Conservation (phyloP, 2,113 vertebrate genomes). For the Pseudopipra pipra region DNA sequence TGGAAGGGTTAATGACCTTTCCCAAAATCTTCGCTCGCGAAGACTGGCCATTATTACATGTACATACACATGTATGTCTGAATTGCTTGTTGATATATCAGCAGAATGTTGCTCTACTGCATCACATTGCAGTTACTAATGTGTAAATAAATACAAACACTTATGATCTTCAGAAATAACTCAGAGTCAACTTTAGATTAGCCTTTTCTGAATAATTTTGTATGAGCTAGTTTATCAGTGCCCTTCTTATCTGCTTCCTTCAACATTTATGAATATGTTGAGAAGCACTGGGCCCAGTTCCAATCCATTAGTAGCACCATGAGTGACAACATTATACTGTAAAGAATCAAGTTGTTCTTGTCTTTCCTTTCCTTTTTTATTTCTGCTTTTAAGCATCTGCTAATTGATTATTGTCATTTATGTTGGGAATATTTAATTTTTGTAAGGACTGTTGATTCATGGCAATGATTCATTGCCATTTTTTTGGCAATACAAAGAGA, state of each 20-base stretch:
- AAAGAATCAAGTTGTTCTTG: not conserved
- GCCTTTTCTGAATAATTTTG: not conserved
- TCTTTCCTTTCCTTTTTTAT: not conserved
- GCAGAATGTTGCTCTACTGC: not conserved
- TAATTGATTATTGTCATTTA: not conserved
- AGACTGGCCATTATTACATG: no score
- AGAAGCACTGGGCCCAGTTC: not conserved
- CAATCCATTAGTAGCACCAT: not conserved
- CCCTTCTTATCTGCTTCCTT: not conserved
- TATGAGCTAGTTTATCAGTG: not conserved
- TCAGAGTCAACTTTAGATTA: not conserved
- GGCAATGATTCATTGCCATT: not conserved
- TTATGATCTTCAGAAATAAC: not conserved
- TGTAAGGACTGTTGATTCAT: not conserved
- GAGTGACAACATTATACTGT: not conserved
- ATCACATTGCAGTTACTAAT: not conserved
- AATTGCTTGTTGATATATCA: not conserved
- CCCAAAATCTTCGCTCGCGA: no score
- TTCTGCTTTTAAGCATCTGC: not conserved
- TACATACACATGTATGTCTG: not conserved
- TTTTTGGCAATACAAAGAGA: not conserved
- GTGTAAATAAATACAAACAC: not conserved
- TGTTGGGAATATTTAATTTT: not conserved
- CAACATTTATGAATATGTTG: not conserved
- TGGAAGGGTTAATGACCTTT: no score